A percentile compares a stretch with the other conserved stretches of the same genome.
Evolutionary conservation across 2,113 vertebrate species (phyloP).

Genomic region (Boulengeromyrus knoepffleri): DNA sequence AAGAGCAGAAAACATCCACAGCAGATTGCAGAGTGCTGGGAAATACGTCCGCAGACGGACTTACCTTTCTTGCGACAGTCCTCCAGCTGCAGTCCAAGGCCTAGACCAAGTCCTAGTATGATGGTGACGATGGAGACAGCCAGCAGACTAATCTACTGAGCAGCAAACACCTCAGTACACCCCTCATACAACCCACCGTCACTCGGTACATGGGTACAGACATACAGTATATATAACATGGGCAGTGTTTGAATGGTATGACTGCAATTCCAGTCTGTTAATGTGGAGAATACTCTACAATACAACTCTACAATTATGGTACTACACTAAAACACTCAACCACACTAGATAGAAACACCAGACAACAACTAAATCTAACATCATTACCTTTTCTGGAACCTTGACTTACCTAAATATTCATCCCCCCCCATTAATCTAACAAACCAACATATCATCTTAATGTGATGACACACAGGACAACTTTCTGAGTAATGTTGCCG

Average conservation of each 20-base stretch:
- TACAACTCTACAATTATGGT: neutral
- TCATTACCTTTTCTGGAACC: neutral
- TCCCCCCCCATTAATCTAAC: neutral
- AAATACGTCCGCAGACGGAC: neutral
- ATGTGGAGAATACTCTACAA: neutral
- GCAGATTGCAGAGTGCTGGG: neutral
- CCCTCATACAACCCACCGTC: neutral
- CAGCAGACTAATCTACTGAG: constrained; percentile 39
- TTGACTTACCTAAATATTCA: neutral
- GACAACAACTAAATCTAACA: neutral
- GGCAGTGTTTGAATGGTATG: neutral
- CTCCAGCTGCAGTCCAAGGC: constrained; percentile 51
- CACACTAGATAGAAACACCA: neutral
- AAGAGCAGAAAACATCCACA: neutral
- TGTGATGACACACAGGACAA: neutral
- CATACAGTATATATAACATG: neutral
- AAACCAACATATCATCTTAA: neutral
- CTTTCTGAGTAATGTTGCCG: neutral
- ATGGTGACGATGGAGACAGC: constrained; percentile 42
- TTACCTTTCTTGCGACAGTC: constrained; percentile 47
- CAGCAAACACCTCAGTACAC: neutral
- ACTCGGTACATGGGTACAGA: neutral
- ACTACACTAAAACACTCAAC: neutral
- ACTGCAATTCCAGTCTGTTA: neutral
- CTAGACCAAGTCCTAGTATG: constrained; percentile 54